Base-by-base conservation (phyloP, 2,888 invertebrate genomes). In the Bedellia somnulentella region DNA sequence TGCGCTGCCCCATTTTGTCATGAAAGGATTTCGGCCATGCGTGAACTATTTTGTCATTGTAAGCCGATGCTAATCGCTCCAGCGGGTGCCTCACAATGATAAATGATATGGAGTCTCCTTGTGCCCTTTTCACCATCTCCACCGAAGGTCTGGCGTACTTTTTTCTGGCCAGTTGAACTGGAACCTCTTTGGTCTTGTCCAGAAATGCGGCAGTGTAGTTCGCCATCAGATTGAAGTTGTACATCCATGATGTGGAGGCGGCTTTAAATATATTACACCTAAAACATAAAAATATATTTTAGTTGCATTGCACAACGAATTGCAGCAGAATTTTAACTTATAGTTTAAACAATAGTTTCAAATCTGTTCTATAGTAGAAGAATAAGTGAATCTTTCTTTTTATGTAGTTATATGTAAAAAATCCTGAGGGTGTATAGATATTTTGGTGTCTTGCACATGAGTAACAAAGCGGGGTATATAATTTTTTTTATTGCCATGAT, bases 191-290 rank as follows among this genome's bases (percentile, higher is more conserved):
- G 33, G 86, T 89, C 48, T 85, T 85, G 52, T 83, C 84, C 43
- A 90, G 68, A 64, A 86, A 90, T 30, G 82, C 81, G 6, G 87
- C 83, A 34, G 85, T 82, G 59, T 90, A 89, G 45, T 91, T 91
- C 5, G 90, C 90, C 60, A 92, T 81, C 30, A 89, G 66, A 60
- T 91, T 90, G 63, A 92, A 91, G 64, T 91, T 91, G 64, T 90
- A 90, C 86, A 92, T 89, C 91, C 92, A 92, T 1, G 91, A 90
- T 11, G 91, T 89, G n/a, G 91, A 91, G 2, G 88, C 89, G 4
- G 88, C 87, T 75, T 88, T 88, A 55, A 88, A 88, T 37, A 88
- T 83, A 51, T 88, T 88, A 55, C 88, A 88, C 83, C 83, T 83
- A 52, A 16, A 52, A 46, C 15, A 28, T 32, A 32, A 33, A 24